A percentile compares a stretch with the other conserved stretches of the same genome.
These are phyloP conservation scores for Neogale vison DNA, from an alignment of 2,113 vertebrate genomes.

Conservation along the genomic window DNA sequence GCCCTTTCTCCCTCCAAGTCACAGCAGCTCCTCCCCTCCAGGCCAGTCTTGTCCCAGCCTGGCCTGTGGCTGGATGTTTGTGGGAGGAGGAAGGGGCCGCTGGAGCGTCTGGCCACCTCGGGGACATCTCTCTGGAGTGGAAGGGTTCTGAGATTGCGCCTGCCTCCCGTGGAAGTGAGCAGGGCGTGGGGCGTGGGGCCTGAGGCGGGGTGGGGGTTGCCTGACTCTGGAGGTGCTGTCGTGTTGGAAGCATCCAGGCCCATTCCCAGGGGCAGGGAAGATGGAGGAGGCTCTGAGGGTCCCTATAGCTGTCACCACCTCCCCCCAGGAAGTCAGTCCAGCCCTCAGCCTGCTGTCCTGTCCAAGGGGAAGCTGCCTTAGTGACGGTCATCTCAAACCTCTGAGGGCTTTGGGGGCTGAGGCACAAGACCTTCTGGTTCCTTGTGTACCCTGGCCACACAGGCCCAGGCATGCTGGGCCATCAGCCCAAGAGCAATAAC, in stretches of 20 bases:
- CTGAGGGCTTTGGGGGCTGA: neutral
- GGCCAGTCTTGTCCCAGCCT: neutral
- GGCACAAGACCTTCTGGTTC: neutral
- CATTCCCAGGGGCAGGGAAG: neutral
- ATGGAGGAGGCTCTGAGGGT: too few relatives aligned
- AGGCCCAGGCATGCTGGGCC: neutral
- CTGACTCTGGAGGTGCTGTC: neutral
- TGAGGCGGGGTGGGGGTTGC: neutral
- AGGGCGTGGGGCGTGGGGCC: neutral
- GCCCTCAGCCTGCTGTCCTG: neutral
- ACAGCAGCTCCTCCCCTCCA: neutral
- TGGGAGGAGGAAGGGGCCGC: neutral
- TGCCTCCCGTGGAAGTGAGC: neutral
- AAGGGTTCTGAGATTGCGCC: neutral
- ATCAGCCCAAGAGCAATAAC: neutral
- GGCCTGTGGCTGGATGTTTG: neutral
- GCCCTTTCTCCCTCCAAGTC: neutral
- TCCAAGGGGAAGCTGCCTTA: neutral
- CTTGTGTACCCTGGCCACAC: neutral
- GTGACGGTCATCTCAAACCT: neutral
- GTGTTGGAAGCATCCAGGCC: neutral
- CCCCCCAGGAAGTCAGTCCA: neutral
- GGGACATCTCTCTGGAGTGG: neutral
- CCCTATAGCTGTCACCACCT: rapidly evolving
- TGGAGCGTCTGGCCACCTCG: neutral